Percentiles rank a stretch among this genome's conserved stretches.
Evolutionary conservation across 2,888 invertebrate species (phyloP).

Genomic region (Andrena fulva): DNA sequence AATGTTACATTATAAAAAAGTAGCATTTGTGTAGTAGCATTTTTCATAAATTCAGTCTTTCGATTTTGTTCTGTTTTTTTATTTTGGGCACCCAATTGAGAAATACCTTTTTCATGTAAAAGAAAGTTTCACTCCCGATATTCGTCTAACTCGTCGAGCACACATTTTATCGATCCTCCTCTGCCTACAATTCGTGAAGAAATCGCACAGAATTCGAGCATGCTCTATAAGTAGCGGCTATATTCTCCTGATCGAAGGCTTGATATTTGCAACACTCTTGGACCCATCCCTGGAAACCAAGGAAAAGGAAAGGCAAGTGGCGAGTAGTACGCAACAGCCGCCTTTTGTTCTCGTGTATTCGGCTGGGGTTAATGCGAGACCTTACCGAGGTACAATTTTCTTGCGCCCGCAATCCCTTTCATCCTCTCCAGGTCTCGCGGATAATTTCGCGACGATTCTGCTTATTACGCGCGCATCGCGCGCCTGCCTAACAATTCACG

Average conservation of each 20-base stretch:
- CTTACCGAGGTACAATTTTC: slow-evolving; percentile 43
- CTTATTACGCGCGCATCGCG: background rate
- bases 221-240: no score
- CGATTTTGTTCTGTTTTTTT: no score
- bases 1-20: no score
- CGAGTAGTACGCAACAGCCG: slow-evolving; percentile 38
- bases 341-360: slow-evolving; percentile 54
- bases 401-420: slow-evolving; percentile 26
- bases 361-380: slow-evolving; percentile 47
- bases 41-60: no score
- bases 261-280: background rate
- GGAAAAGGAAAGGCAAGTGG: slow-evolving; percentile 51
- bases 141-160: no score
- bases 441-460: slow-evolving; percentile 9
- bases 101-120: no score
- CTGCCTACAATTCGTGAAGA: background rate
- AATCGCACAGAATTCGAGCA: background rate
- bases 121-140: no score
- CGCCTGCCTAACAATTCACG: slow-evolving; percentile 7
- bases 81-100: no score
- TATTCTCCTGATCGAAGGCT: background rate
- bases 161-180: background rate
- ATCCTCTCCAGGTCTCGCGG: slow-evolving; percentile 5
- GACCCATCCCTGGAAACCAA: slow-evolving; percentile 28
- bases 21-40: no score